A percentile compares a stretch with the other conserved stretches of the same genome.
Conservation (phyloP, 2,113 vertebrate species). For the Smithornis capensis region DNA sequence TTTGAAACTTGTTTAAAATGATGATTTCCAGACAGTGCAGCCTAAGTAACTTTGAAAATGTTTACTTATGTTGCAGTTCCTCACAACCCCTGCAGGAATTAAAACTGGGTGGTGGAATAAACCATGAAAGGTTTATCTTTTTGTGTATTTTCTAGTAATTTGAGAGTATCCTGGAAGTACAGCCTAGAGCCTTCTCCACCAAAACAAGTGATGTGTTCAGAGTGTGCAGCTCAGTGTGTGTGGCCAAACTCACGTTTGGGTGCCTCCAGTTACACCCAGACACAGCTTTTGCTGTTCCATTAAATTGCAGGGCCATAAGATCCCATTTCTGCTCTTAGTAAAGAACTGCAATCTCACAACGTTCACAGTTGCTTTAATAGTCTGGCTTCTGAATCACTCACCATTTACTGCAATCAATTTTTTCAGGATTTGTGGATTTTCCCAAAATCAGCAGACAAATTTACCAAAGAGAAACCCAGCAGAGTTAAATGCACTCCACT, state of each 20-base stretch:
- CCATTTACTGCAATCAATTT: background rate
- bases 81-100: background rate
- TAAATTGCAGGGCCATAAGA: background rate
- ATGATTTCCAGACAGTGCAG: background rate
- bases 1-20: background rate
- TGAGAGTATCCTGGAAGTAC: background rate
- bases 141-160: background rate
- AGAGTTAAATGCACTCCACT: background rate
- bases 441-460: rapidly evolving
- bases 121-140: background rate
- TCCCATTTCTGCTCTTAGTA: background rate
- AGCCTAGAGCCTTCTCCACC: background rate
- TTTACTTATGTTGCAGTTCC: background rate
- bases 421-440: background rate
- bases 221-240: rapidly evolving
- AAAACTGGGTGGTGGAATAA: background rate
- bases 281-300: background rate
- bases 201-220: background rate
- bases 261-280: background rate
- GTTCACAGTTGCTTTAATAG: background rate
- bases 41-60: background rate
- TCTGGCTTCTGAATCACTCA: background rate
- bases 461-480: background rate
- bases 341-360: background rate
- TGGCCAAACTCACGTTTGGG: rapidly evolving